Evolutionary conservation across 2,113 vertebrate species (phyloP), one percentile per base, ranked within the genome.

Genomic region (Mus musculus): DNA sequence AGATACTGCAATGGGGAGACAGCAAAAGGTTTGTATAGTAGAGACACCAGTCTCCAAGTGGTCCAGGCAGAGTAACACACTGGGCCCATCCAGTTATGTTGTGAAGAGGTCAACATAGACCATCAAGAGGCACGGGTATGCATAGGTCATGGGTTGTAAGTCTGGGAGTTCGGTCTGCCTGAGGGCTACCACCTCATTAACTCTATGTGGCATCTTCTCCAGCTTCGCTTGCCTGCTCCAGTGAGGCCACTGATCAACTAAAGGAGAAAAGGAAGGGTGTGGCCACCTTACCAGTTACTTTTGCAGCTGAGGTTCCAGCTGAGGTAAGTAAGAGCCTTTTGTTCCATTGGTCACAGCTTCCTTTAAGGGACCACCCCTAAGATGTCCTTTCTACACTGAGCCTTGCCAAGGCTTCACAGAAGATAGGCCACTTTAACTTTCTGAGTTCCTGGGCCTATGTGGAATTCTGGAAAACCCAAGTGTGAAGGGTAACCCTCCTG

Each of bases 261-360:
- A n/a, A 94, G 36, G 42, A 89, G 46, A 24, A 86, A 71, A 59
- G 85, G 5, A 19, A 92, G 7, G 81, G 88, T 12, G 0, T 24
- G 30, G 69, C 90, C 3, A 1, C 67, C 26, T 30, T 77, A n/a
- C 77, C 88, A 3, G 39, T 3, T 1, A 76, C 30, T 39, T 39
- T 42, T 1, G 86, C 30, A 1, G 94, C 90, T 22, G 97, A 97
- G 95, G 97, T 98, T 1, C 88, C 30, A 1, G 94, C 90, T 22
- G 97, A 97, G 95, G 97, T 98, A 16, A 61, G 97, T 96, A 22
- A 61, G 17, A 33, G 33, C 19, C 0, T 77, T 63, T 11, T 36
- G 39, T 30, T 95, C 1, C 26, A 46, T 1, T 49, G 61, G 26
- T 56, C 80, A 22, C 19, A 65, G 54, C 54, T 30, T 73, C n/a